Percentiles rank a stretch among this genome's conserved stretches.
These are phyloP conservation scores for Sylvietta virens DNA, from an alignment of 2,113 vertebrate species.

Conservation along the genomic window DNA sequence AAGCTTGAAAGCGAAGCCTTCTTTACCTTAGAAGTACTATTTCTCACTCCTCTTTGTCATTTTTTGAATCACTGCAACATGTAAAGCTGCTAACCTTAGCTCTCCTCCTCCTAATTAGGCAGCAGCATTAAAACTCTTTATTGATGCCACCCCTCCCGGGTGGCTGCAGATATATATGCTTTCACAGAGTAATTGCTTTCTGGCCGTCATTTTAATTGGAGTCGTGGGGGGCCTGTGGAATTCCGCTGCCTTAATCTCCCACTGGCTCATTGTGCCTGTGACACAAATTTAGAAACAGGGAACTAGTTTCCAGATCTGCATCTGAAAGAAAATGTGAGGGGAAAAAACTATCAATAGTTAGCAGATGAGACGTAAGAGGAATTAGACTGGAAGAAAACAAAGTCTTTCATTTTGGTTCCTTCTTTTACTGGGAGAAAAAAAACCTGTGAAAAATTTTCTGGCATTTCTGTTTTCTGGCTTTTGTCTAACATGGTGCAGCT, in stretches of 20 bases:
- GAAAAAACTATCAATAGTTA: background rate
- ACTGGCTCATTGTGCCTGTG: background rate
- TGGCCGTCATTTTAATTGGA: conserved; percentile 64
- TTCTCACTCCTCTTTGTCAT: background rate
- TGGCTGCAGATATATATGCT: conserved; percentile 27
- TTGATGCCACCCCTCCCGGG: conserved; percentile 19
- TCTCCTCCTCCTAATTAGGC: conserved; percentile 64
- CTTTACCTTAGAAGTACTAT: background rate
- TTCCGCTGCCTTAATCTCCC: background rate
- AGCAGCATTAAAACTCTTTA: conserved; percentile 45
- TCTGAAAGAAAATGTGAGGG: background rate
- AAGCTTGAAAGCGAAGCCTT: background rate
- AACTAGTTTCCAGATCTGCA: background rate
- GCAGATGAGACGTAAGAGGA: background rate
- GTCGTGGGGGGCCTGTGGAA: conserved; percentile 17
- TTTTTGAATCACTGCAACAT: background rate
- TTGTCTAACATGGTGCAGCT: background rate
- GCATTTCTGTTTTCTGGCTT: background rate
- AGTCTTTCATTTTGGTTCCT: background rate
- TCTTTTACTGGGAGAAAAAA: background rate
- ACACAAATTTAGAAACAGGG: background rate
- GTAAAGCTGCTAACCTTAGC: conserved; percentile 7
- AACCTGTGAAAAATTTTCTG: background rate
- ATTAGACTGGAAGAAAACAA: background rate
- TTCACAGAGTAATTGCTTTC: conserved; percentile 35